Conservation (phyloP, 2,113 vertebrate species). For the Carollia perspicillata region DNA sequence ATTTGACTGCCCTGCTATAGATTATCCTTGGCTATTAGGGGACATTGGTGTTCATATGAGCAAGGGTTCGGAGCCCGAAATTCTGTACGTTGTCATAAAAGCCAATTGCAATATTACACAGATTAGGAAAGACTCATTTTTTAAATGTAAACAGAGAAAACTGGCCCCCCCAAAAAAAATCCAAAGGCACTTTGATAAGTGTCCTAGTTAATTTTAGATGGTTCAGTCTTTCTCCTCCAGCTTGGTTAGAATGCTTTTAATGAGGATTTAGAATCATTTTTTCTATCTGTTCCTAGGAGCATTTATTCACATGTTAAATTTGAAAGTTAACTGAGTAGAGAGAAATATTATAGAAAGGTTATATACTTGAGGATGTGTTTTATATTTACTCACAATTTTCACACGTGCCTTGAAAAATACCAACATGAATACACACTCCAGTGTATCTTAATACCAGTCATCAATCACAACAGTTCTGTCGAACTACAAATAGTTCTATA, state of each 20-base stretch:
- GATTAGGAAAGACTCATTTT: not conserved
- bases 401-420: not conserved
- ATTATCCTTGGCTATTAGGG: not conserved
- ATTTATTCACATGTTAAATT: not conserved
- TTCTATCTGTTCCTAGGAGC: not conserved
- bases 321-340: not conserved
- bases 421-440: not conserved
- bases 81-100: not conserved
- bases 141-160: not conserved
- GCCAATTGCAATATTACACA: not conserved
- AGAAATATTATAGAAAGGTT: not conserved
- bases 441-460: not conserved
- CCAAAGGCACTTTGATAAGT: not conserved
- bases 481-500: not conserved
- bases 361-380: not conserved
- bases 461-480: not conserved
- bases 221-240: not conserved
- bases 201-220: not conserved
- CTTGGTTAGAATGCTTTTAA: not conserved
- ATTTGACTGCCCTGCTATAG: not conserved
- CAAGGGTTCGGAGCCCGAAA: not conserved
- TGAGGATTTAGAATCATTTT: not conserved
- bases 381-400: conserved; percentile 37
- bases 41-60: not conserved
- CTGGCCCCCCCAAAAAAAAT: not conserved